Evolutionary conservation across 1,140 invertebrate genomes (phyloP), one percentile per base, ranked within the genome.

Genomic region (Eufriesea mexicana): DNA sequence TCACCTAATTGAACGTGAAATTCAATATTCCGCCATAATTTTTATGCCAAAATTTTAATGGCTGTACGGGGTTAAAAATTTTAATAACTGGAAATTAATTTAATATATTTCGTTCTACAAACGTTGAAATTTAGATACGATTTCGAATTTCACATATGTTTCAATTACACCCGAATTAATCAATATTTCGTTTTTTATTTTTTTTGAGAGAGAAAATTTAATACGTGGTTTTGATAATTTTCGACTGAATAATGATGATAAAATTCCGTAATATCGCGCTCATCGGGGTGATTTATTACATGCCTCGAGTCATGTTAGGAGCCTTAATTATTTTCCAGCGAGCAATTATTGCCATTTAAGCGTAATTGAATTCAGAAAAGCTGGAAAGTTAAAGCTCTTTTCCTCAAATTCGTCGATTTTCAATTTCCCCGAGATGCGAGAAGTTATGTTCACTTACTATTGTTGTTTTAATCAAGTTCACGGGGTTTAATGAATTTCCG

Each of bases 291-390:
- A 68, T 78, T 67, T 78, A 68, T 68, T 55, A 47, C 62, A n/a
- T 20, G 47, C 14, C 16, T 2, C 5, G 72, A 18, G 20, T 7
- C 72, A 62, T 25, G 20, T 57, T 49, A 16, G 42, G 4, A 18
- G 23, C 8, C 35, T n/a, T n/a, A 35, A 68, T 51, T 67, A 68
- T 45, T 78, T 68, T 8, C 35, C 62, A 35, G 8, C 75, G 23
- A 49, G 16, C 51, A 77, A 77, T 67, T 77, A 77, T 67, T 67
- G 23, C 75, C 14, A 16, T 1, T 35, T 55, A 20, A 54, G 45
- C 14, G 49, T 57, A 68, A 78, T 78, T 47, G 18, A 78, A 68
- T 55, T 67, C 5, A 23, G 18, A 20, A 0, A 45, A 25, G 28
- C 49, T 55, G 23, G 20, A 9, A 49, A 35, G 59, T 66, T 78